Evolutionary conservation across 2,888 invertebrate species (phyloP), one percentile per base, ranked within the genome.

Genomic region (Danaus chrysippus): DNA sequence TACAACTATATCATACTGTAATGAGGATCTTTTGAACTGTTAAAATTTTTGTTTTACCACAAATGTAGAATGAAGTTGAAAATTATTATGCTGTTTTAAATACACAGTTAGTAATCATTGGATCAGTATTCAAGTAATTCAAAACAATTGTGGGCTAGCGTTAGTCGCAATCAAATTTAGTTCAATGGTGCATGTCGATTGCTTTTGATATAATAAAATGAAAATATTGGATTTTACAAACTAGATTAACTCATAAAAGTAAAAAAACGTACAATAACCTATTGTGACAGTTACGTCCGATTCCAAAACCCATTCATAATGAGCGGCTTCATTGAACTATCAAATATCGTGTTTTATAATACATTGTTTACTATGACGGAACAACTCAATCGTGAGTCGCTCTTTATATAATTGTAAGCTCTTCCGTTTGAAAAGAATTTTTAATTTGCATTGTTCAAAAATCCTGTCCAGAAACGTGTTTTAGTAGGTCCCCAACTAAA

Each of bases 391-490:
- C 68, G 66, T 69, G 70, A 61, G 70, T 72, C 64, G 68, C 67
- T 71, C 43, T 13, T 58, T 55, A 41, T 42, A 61, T 70, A 69
- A 73, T 73, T 74, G 71, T 76, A 59, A 64, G 63, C 61, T 65
- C 68, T 70, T 70, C 70, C 67, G 65, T 70, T 57, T 62, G 57
- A 68, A 73, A 71, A 68, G 62, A 70, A 69, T 68, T 73, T 74
- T 34, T 73, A 69, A 67, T 68, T 53, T 62, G 61, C 65, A 69
- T 64, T 67, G 62, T 64, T 59, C 57, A 53, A 34, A 34, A 34
- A 34, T 34, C 23, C 23, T 34, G 23, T 34, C 23, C 23, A 34
- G 23, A 34, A 34, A 34, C 23, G 6, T 34, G 6, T 34, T 34
- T 34, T 5, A 34, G 23, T 5, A 34, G 3, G 2, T 23, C 23